phyloP scores from a whole-genome alignment of 64 coral and sea anemone genomes.

The Cladopsammia gracilis region DNA sequence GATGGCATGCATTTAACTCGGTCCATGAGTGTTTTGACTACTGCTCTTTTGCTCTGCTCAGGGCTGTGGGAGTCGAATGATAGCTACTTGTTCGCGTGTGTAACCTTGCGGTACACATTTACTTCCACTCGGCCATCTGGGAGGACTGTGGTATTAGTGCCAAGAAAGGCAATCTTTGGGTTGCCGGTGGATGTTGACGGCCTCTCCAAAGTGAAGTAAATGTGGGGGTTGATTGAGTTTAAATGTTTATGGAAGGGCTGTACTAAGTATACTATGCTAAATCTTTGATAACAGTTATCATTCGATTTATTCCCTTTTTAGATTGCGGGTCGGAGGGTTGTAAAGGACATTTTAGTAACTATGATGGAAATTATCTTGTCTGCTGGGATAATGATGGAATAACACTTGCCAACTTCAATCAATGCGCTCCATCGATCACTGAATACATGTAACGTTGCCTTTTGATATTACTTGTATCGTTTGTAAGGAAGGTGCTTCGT shows the following conservation, averaged over 20 bases:
- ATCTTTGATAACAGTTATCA: no score
- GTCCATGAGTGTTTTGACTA: neutral
- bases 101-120: neutral
- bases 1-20: neutral
- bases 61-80: neutral
- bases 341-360: no score
- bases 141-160: neutral
- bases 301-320: no score
- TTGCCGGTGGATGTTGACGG: neutral
- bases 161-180: neutral
- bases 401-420: no score
- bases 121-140: neutral
- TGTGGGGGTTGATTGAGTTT: neutral
- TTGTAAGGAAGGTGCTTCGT: no score
- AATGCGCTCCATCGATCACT: no score
- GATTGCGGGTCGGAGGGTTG: no score
- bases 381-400: no score
- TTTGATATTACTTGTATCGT: no score
- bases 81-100: neutral
- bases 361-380: no score
- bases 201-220: neutral
- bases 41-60: neutral
- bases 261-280: no score
- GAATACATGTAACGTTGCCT: no score
- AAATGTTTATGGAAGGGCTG: neutral